A percentile compares a stretch with the other conserved stretches of the same genome.
phyloP scores from a whole-genome alignment of 2,797 vertebrate species.

The Lithobates sylvaticus region DNA sequence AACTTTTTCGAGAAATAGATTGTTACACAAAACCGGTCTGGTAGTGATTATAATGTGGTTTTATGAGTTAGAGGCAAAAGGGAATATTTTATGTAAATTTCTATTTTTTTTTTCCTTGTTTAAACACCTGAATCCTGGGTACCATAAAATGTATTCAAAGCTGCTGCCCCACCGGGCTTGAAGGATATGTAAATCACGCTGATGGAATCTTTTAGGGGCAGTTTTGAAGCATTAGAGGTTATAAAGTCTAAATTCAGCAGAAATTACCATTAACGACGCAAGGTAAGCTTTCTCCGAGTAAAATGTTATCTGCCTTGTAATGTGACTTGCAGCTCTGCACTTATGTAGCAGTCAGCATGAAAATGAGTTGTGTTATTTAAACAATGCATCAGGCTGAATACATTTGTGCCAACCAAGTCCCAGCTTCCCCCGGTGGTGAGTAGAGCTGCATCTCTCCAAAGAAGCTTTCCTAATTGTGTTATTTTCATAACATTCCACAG shows the following conservation, averaged over 20 bases:
- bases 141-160: constrained; percentile 49
- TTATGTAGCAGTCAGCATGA: constrained; percentile 45
- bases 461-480: background rate
- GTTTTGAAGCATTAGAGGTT: constrained; percentile 46
- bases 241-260: constrained; percentile 55
- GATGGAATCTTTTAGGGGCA: constrained; percentile 52
- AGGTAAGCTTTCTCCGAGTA: constrained; percentile 38
- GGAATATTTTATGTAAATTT: constrained; percentile 59
- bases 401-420: background rate
- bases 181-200: constrained; percentile 39
- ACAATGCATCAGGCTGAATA: constrained; percentile 18
- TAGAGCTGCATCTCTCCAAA: constrained; percentile 10
- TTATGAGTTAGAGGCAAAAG: constrained; percentile 55
- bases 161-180: constrained; percentile 34
- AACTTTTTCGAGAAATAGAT: constrained; percentile 39
- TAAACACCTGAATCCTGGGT: constrained; percentile 57
- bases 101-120: constrained; percentile 57
- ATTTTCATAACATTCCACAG: background rate
- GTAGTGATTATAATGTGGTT: constrained; percentile 52
- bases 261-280: constrained; percentile 54
- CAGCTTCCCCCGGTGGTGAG: background rate
- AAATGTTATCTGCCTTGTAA: constrained; percentile 46
- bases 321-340: constrained; percentile 31
- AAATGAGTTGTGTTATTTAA: constrained; percentile 34
- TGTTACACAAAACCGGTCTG: constrained; percentile 31